Base-by-base conservation (phyloP, 92 coral and sea anemone genomes). In the Pocillopora grandis region DNA sequence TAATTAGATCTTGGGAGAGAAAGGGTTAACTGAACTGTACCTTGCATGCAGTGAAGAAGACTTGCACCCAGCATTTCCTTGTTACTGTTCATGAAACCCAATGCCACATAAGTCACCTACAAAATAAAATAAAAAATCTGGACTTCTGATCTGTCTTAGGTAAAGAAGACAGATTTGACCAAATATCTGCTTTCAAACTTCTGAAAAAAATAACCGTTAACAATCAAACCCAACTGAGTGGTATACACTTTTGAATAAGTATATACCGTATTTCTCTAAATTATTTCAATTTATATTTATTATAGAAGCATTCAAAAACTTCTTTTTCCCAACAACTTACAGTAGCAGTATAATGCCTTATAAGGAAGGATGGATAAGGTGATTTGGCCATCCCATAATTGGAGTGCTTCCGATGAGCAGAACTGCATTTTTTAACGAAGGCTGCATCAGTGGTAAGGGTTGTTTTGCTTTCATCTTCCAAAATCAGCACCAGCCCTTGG, bases 401-500 rank as follows among this genome's bases (percentile, higher is more conserved):
- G 12, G 91, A 80, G 64, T 85, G 86, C 62, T 91, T 91, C 36
- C 89, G 86, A 64, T 91, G 87, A 15, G 75, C 17, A 8, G 83
- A 76, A 72, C 62, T 76, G 76, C 90, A 81, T 56, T 91, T 93
- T 73, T 91, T 91, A 16, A 93, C 89, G n/a, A 91, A 88, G 2
- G 71, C 68, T 59, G 87, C 85, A 71, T 91, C 91, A 57, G 76
- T 85, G 62, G 82, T 76, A 62, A 81, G 71, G n/a, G 58, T 1
- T 7, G 85, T 19, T 27, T 75, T 77, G 72, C 88, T 80, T 58
- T 91, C 83, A 37, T 56, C 84, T 5, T 91, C 91, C 57, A 91
- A 58, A 23, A 87, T 23, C 16, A 85, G 65, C 49, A 88, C 31
- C 31, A 91, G 55, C 12, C 94, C 94, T 21, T 81, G 64, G 49